These are phyloP conservation scores for Galerucella nymphaeae DNA, from an alignment of 2,888 invertebrate species.

Conservation along the genomic window DNA sequence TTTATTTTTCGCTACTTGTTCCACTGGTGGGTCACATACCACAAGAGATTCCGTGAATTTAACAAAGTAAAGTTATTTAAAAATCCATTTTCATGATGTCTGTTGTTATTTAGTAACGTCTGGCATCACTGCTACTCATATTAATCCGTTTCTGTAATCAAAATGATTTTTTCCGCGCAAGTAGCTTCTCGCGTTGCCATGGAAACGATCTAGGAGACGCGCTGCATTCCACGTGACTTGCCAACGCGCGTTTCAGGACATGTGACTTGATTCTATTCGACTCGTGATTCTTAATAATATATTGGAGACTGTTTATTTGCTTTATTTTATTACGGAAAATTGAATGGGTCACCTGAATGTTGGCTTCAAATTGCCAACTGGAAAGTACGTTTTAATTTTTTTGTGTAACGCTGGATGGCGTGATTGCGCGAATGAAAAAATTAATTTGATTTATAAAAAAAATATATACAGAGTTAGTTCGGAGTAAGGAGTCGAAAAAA, in stretches of 20 bases:
- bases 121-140: background rate
- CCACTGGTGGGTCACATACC: too few relatives aligned
- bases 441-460: too few relatives aligned
- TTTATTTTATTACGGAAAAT: conserved; percentile 25
- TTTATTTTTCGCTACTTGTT: too few relatives aligned
- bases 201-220: conserved; percentile 46
- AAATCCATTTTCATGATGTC: too few relatives aligned
- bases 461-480: too few relatives aligned
- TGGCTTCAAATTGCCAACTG: background rate
- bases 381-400: background rate
- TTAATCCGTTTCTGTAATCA: background rate
- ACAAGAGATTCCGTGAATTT: too few relatives aligned
- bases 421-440: too few relatives aligned
- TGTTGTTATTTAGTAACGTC: background rate
- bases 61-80: too few relatives aligned
- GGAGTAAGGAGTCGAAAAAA: too few relatives aligned
- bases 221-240: conserved; percentile 50
- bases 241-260: conserved; percentile 49
- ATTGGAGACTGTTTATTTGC: background rate
- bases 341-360: conserved; percentile 22
- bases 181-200: conserved; percentile 46
- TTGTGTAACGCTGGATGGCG: background rate
- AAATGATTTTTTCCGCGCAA: conserved; percentile 8
- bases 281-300: conserved; percentile 19
- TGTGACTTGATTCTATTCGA: conserved; percentile 45